These are phyloP conservation scores for Mastigias papua DNA, from an alignment of 30 jellyfish, hydroid and myxozoan species.

Conservation along the genomic window DNA sequence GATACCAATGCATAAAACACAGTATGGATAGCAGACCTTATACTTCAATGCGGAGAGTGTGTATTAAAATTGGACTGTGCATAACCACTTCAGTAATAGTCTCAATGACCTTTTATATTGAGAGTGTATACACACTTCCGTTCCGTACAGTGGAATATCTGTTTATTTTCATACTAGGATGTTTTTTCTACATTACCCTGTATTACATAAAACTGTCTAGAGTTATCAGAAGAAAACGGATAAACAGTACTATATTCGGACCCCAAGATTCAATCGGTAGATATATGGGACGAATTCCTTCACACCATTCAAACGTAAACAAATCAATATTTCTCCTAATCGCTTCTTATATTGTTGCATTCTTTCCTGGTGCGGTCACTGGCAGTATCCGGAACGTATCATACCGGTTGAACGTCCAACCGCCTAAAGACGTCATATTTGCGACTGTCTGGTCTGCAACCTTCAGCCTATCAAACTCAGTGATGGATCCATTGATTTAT, in stretches of 20 bases:
- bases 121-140: not conserved
- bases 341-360: constrained; percentile 16
- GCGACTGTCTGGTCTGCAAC: constrained; percentile 19
- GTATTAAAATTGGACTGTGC: not conserved
- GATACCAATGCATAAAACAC: constrained; percentile 6
- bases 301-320: not conserved
- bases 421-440: not conserved
- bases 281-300: not conserved
- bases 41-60: not conserved
- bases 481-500: constrained; percentile 37
- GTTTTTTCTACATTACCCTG: not conserved
- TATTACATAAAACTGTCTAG: not conserved
- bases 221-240: not conserved
- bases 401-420: not conserved
- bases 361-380: not conserved
- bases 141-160: constrained; percentile 21
- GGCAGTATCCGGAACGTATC: not conserved
- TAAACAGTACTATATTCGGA: not conserved
- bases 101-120: not conserved
- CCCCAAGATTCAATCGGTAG: not conserved
- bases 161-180: not conserved
- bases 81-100: not conserved
- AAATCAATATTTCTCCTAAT: constrained; percentile 2
- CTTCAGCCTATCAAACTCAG: not conserved
- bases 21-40: not conserved